Base-by-base conservation (phyloP, 2,888 invertebrate genomes). In the Mechanitis messenoides region DNA sequence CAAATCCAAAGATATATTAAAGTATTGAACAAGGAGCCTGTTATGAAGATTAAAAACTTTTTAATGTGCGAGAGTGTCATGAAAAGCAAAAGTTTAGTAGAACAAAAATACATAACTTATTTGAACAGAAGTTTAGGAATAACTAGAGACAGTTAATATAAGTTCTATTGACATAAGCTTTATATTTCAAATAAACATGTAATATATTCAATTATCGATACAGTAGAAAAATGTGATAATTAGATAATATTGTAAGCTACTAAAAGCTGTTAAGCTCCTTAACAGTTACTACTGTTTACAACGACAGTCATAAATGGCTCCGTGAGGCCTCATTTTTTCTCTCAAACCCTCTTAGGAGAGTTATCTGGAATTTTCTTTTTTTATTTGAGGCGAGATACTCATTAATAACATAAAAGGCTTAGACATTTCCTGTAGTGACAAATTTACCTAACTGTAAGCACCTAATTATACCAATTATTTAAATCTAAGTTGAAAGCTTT, bases 321-420 rank as follows among this genome's bases (percentile, higher is more conserved):
- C 63, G 47, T 57, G 45, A 59, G 62, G 64, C 60, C 55, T 59
- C 63, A 64, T 75, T 74, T 76, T 74, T 75, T 72, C 68, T 69
- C 70, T 66, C 62, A 60, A 67, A 71, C 74, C 72, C 71, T 72
- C 69, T 72, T 74, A 77, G n/a, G n/a, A 71, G 73, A 74, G 72
- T 76, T 72, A 74, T 80, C 79, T 74, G 76, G 74, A 76, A 77
- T 75, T 74, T 77, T 72, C 73, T 76, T 80, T 79, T 80, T 80
- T 75, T 76, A 80, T 79, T 74, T 72, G 65, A 69, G 75, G 73
- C 73, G 73, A 74, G 73, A 71, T 66, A 60, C 62, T 72, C 77
- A 81, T 84, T 82, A 79, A 81, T 82, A 81, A 78, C 74, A 69
- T 66, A 71, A 77, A 72, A 69, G 72, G 71, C 75, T 71, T 73